Evolutionary conservation across 2,113 vertebrate genomes (phyloP).

Genomic region (Podarcis cretensis): DNA sequence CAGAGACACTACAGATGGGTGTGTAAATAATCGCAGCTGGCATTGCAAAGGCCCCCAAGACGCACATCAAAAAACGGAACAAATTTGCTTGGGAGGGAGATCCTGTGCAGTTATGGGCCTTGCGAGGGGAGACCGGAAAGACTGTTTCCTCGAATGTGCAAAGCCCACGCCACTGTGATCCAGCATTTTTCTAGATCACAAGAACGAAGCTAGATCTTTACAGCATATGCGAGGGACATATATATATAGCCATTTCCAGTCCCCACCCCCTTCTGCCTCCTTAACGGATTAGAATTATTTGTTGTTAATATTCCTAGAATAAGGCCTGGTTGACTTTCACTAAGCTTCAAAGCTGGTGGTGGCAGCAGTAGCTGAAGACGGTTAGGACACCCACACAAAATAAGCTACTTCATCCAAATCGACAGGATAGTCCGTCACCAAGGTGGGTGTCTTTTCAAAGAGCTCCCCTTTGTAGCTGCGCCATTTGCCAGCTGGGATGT

Average conservation of each 20-base stretch:
- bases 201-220: background rate
- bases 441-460: constrained; percentile 89
- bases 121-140: fast-evolving
- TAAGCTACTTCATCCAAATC: constrained; percentile 95
- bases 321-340: constrained; percentile 56
- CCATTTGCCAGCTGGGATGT: constrained; percentile 92
- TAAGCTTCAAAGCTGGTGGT: background rate
- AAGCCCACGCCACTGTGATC: background rate
- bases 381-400: constrained; percentile 82
- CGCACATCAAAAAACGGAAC: background rate
- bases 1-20: background rate
- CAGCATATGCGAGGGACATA: background rate
- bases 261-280: background rate
- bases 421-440: constrained; percentile 91
- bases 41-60: background rate
- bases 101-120: background rate
- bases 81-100: fast-evolving
- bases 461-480: constrained; percentile 94
- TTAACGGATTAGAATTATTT: constrained; percentile 49
- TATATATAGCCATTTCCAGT: constrained; percentile 12
- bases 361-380: fast-evolving
- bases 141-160: background rate
- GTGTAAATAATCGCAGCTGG: background rate
- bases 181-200: constrained; percentile 3
- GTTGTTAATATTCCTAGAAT: constrained; percentile 44